Evolutionary conservation across 2,888 invertebrate species (phyloP), one percentile per base, ranked within the genome.

Genomic region (Nymphalis urticae): DNA sequence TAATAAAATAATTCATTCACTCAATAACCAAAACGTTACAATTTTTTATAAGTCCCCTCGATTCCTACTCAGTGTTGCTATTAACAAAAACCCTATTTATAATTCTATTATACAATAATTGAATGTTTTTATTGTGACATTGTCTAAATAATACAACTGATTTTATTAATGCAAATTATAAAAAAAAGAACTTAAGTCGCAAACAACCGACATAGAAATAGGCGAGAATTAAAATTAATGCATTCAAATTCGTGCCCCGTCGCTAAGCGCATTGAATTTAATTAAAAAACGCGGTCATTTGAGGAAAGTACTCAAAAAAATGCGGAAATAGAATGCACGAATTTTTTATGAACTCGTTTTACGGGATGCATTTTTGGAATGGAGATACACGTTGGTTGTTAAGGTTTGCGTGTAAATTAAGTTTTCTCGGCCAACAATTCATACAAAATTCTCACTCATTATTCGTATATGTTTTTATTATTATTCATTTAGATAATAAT

Each of bases 281-380:
- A 71, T 71, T 71, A 71, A 71, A 71, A 71, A 68, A 56, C 66
- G 60, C 60, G 65, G 60, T 71, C 66, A 69, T 66, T 66, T 68
- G 60, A 47, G 62, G 59, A n/a, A 66, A 58, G 62, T 50, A 58
- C 62, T 69, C 48, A 42, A 56, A 65, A 69, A 66, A 69, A 65
- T 53, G 60, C 51, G 56, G 47, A 53, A 59, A 64, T 64, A 60
- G 68, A 67, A 67, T 67, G 66, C 36, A 54, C 62, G 66, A 51
- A 48, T 36, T 56, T 54, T 66, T 66, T 54, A 32, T 62, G 48
- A 21, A 47, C 54, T n/a, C 54, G 54, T 66, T 62, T 66, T 62
- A 17, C 32, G 53, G 48, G 53, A 48, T 48, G 58, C 58, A 48
- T 61, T 66, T 56, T 62, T 27, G 21, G 65, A 32, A 48, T 47